A percentile compares a stretch with the other conserved stretches of the same genome.
Conservation (phyloP, 2,113 vertebrate species). For the Epinephelus cyanopodus region DNA sequence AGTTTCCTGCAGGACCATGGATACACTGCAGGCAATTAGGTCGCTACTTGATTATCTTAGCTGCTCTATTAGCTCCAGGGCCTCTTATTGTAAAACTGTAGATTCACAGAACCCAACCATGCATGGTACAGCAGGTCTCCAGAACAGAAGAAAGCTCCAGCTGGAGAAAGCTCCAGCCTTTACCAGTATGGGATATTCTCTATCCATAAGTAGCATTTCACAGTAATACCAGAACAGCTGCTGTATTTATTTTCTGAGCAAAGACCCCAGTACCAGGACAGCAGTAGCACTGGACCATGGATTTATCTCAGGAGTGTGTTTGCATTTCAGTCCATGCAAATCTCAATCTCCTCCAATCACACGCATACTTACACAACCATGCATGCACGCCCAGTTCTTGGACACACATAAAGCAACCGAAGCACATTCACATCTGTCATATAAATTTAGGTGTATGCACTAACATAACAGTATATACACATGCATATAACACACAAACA, state of each 20-base stretch:
- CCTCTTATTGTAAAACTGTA: conserved; percentile 30
- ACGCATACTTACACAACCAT: conserved; percentile 34
- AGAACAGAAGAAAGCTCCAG: conserved; percentile 33
- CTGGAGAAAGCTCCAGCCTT: conserved; percentile 60
- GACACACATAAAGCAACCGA: conserved; percentile 10
- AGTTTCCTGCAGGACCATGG: neutral
- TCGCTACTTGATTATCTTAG: conserved; percentile 7
- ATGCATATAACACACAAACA: neutral
- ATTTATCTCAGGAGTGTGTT: conserved; percentile 60
- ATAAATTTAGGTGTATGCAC: neutral
- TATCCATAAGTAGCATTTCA: conserved; percentile 60
- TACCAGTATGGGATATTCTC: conserved; percentile 54
- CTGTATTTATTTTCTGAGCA: conserved; percentile 55
- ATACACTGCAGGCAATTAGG: conserved; percentile 15
- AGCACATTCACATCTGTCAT: neutral
- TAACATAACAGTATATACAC: neutral
- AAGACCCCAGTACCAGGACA: conserved; percentile 56
- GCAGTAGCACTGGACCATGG: conserved; percentile 59
- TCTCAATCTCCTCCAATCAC: conserved; percentile 52
- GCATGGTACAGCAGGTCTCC: conserved; percentile 49
- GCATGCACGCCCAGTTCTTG: conserved; percentile 36
- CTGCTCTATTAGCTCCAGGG: conserved; percentile 23
- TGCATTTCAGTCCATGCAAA: conserved; percentile 50
- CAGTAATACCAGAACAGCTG: conserved; percentile 68
- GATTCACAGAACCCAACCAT: conserved; percentile 32